phyloP scores from a whole-genome alignment of 2,888 invertebrate genomes.

The Oxycera nigricornis region DNA sequence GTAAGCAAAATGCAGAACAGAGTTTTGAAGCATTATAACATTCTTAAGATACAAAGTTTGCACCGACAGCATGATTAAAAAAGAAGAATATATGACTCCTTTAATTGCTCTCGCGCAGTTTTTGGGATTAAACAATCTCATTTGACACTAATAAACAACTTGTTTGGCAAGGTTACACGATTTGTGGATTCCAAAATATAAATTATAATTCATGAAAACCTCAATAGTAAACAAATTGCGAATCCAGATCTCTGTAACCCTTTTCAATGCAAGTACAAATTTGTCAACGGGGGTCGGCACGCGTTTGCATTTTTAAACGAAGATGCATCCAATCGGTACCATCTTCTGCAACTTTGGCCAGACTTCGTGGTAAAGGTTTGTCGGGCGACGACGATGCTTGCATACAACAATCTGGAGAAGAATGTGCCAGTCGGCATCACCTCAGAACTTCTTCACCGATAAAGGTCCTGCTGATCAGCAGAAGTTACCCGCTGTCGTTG shows the following conservation, averaged over 20 bases:
- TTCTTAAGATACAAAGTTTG: too few species aligned
- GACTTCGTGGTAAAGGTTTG: neutral
- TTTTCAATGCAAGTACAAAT: conserved; percentile 53
- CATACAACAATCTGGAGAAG: neutral
- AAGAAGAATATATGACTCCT: too few species aligned
- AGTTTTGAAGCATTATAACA: too few species aligned
- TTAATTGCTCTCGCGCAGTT: too few species aligned
- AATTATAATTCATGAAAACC: neutral
- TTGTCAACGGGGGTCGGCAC: conserved; percentile 63
- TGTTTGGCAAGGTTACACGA: too few species aligned
- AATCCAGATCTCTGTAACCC: conserved; percentile 12
- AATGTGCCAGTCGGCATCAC: neutral
- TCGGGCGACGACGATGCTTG: neutral
- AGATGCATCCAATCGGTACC: neutral
- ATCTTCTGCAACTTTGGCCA: neutral
- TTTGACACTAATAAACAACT: too few species aligned
- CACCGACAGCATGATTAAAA: too few species aligned
- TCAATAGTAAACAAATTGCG: neutral
- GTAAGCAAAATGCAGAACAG: too few species aligned
- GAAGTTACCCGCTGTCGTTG: conserved; percentile 41
- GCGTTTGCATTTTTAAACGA: conserved; percentile 51
- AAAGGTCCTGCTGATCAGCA: conserved; percentile 38
- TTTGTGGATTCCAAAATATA: neutral
- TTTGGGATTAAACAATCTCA: too few species aligned
- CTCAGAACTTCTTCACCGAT: conserved; percentile 3